Evolutionary conservation across 92 coral and sea anemone species (phyloP).

Genomic region (Epizoanthus scotinus): DNA sequence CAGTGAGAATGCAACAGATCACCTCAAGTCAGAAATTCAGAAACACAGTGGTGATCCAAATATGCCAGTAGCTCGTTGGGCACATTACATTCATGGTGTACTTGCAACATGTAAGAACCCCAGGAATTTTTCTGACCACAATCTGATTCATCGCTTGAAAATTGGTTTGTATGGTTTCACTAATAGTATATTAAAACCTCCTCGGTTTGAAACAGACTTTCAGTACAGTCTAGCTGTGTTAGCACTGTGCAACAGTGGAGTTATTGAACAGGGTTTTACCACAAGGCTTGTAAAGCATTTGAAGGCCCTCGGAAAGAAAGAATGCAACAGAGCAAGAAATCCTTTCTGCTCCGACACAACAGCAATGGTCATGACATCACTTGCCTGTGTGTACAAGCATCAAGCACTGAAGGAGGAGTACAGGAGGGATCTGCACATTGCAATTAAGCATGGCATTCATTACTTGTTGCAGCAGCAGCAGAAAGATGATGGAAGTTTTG

Average conservation of each 20-base stretch:
- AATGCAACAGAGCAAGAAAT: background rate
- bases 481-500: conserved; percentile 28
- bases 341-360: background rate
- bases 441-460: background rate
- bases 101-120: conserved; percentile 30
- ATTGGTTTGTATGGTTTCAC: background rate
- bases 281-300: background rate
- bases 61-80: conserved; percentile 4
- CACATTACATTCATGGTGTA: conserved; percentile 28
- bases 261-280: background rate
- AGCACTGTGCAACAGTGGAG: conserved; percentile 34
- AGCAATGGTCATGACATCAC: conserved; percentile 18
- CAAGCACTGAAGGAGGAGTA: background rate
- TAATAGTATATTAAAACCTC: background rate
- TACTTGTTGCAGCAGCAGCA: background rate
- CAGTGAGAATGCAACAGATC: background rate
- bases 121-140: background rate
- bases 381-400: conserved; percentile 13
- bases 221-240: conserved; percentile 5
- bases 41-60: background rate
- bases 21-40: conserved; percentile 14
- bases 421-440: background rate
- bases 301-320: background rate
- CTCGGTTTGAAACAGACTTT: background rate
- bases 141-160: background rate